Evolutionary conservation across 2,888 invertebrate species (phyloP).

Genomic region (Oligia latruncula): DNA sequence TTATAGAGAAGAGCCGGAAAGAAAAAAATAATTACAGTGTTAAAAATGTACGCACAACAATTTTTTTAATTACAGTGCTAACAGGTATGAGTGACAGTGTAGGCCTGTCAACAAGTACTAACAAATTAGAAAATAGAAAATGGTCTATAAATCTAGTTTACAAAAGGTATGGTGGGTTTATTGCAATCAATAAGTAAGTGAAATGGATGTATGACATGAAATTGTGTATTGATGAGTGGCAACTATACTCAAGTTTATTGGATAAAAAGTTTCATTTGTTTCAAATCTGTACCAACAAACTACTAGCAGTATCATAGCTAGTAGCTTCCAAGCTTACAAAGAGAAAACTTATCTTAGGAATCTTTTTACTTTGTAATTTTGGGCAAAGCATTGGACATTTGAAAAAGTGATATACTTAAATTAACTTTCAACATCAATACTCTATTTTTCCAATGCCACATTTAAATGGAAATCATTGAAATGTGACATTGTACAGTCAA

Average conservation of each 20-base stretch:
- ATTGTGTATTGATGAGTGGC: not conserved
- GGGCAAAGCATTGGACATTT: not conserved
- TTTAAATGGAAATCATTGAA: not conserved
- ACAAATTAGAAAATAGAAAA: too few species aligned
- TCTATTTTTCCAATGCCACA: not conserved
- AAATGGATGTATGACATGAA: not conserved
- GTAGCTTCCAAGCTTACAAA: not conserved
- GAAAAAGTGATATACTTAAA: not conserved
- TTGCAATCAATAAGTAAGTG: not conserved
- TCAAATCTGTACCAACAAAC: not conserved
- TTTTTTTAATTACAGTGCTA: too few species aligned
- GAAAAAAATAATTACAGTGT: too few species aligned
- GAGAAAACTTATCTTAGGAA: not conserved
- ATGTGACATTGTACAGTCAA: too few species aligned
- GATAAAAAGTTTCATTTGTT: constrained; percentile 5
- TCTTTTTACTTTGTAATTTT: not conserved
- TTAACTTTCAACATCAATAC: not conserved
- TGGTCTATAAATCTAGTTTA: too few species aligned
- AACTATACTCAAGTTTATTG: not conserved
- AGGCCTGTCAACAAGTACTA: too few species aligned
- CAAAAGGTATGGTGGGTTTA: not conserved
- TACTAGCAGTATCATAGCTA: not conserved
- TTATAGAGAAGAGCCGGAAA: not conserved
- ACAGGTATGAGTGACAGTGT: too few species aligned
- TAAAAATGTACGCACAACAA: too few species aligned